These are phyloP conservation scores for Pygocentrus nattereri DNA, from an alignment of 2,797 vertebrate species.

Conservation along the genomic window DNA sequence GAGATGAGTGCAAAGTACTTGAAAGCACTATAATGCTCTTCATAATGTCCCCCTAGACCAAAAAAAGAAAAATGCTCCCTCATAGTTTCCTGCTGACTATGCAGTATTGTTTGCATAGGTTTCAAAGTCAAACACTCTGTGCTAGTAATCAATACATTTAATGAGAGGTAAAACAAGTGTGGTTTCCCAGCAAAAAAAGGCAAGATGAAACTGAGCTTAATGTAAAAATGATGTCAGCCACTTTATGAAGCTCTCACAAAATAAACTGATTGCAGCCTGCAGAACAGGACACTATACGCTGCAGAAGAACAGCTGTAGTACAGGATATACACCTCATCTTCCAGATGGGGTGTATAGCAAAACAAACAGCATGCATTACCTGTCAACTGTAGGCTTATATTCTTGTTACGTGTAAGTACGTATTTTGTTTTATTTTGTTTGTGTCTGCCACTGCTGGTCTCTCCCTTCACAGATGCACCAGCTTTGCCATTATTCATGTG, in stretches of 20 bases:
- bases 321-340: not conserved
- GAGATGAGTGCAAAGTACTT: conserved; percentile 39
- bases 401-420: too few species aligned
- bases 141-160: conserved; percentile 33
- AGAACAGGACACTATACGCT: not conserved
- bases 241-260: not conserved
- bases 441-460: too few species aligned
- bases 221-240: not conserved
- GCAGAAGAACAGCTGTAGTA: not conserved
- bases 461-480: too few species aligned
- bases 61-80: conserved; percentile 31
- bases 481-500: too few species aligned
- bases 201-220: not conserved
- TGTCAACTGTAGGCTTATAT: not conserved
- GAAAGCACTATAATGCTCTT: conserved; percentile 42
- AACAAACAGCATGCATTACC: not conserved
- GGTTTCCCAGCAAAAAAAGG: not conserved
- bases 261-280: not conserved
- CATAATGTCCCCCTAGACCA: conserved; percentile 27
- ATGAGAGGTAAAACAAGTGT: conserved; percentile 26
- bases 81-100: conserved; percentile 25
- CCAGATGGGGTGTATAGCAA: not conserved
- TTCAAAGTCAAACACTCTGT: conserved; percentile 23
- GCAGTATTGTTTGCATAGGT: conserved; percentile 24
- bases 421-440: too few species aligned